phyloP scores from a whole-genome alignment of 2,113 vertebrate genomes.

The Myotis brandtii region DNA sequence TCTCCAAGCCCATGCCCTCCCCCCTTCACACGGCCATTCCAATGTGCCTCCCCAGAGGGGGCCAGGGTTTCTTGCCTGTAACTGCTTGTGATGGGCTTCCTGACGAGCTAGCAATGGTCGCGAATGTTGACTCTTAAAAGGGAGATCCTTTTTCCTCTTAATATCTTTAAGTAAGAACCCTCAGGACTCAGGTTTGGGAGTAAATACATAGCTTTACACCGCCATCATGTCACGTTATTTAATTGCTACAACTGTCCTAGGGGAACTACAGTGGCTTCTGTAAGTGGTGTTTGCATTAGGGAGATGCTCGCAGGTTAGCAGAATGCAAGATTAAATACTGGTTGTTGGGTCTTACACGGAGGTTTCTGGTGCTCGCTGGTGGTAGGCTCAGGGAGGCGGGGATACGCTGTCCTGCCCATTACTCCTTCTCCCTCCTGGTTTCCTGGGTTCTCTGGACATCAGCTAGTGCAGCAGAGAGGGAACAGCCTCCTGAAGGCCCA shows the following conservation, averaged over 20 bases:
- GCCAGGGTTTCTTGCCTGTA: not conserved
- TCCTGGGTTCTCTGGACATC: not conserved
- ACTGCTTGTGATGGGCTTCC: not conserved
- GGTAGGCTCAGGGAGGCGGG: too few species aligned
- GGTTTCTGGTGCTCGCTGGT: rapidly evolving
- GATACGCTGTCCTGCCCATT: rapidly evolving
- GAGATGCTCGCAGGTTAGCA: not conserved
- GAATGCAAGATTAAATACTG: not conserved
- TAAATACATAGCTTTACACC: constrained; percentile 56
- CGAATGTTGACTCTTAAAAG: not conserved
- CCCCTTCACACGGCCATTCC: rapidly evolving
- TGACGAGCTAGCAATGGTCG: not conserved
- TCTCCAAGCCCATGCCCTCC: rapidly evolving
- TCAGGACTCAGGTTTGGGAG: constrained; percentile 31
- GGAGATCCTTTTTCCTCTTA: constrained; percentile 19
- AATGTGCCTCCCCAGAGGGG: not conserved
- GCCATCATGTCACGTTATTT: constrained; percentile 30
- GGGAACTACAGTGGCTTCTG: not conserved
- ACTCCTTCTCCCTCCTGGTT: not conserved
- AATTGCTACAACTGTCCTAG: not conserved
- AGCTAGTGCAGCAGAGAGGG: too few species aligned
- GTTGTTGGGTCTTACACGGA: not conserved
- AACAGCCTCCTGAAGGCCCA: rapidly evolving
- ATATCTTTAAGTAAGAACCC: constrained; percentile 11
- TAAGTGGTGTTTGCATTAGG: not conserved